Base-by-base conservation (phyloP, 2,888 invertebrate genomes). In the Anthoptus insignis region DNA sequence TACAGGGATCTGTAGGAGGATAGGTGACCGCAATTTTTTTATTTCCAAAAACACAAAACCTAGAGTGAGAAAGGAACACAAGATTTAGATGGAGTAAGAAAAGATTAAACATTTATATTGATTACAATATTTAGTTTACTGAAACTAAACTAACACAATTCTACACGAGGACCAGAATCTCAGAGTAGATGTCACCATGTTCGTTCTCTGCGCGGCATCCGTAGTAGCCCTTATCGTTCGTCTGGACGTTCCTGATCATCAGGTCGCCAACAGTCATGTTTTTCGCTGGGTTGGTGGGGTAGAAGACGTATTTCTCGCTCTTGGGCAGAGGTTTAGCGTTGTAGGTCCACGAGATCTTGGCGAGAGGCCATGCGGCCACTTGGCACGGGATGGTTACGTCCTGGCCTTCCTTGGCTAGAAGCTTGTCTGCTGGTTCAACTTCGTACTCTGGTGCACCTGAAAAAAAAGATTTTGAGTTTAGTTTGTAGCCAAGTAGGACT, bases 201-300 rank as follows among this genome's bases (percentile, higher is more conserved):
- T 78, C 76, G 19, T 88, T 90, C 1, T 72, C 69, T 1, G 82
- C 87, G 19, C 66, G 72, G 69, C 91, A 91, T 1, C 88, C 91
- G 53, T 91, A 91, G 56, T 89, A 90, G 0, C 91, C 91, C 1
- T 74, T 74, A 64, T 88, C 84, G 1, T 63, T 59, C 24, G 82
- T 81, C 64, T 82, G 78, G 0, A 80, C 80, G 6, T 81, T 81
- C 47, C 77, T 81, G 7, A 91, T 81, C n/a, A 74, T 77, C 29
- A 90, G 72, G 0, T 82, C 81, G 0, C 80, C 79, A 11, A 77
- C 74, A 19, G 72, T 72, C 3, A 65, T 39, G 21, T 73, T 73
- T 11, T 66, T 71, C 1, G 42, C 14, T 0, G 50, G 5, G 24
- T 56, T 57, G 7, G 39, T 59, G 39, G 60, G n/a, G 4, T 69